Conservation (phyloP, 2,113 vertebrate species). For the Dolichotis patagonum region DNA sequence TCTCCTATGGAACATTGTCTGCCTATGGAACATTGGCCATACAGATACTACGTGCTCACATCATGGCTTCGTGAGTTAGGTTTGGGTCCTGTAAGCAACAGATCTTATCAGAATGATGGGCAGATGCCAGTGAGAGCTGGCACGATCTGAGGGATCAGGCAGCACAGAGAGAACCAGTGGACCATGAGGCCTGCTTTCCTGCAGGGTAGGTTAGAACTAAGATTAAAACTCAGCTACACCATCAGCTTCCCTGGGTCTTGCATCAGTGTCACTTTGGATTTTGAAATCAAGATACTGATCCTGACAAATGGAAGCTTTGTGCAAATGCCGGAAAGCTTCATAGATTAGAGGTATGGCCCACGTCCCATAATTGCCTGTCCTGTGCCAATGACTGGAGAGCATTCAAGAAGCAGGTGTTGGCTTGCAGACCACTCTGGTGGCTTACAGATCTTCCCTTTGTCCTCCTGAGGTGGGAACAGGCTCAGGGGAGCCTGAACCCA, state of each 20-base stretch:
- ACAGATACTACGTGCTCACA: background rate
- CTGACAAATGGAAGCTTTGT: background rate
- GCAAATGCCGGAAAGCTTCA: background rate
- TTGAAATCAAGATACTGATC: background rate
- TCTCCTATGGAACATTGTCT: background rate
- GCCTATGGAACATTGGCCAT: background rate
- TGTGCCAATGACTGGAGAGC: background rate
- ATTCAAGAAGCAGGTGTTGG: fast-evolving
- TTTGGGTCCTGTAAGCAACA: background rate
- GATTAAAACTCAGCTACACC: background rate
- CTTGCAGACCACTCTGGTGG: fast-evolving
- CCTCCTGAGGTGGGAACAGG: background rate
- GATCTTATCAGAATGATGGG: background rate
- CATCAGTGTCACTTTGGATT: background rate
- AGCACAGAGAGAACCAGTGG: fast-evolving
- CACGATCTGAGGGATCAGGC: background rate
- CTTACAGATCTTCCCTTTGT: background rate
- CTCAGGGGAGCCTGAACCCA: background rate
- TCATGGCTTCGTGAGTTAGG: background rate
- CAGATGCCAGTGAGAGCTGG: background rate
- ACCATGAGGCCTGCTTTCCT: background rate
- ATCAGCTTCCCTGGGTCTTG: background rate
- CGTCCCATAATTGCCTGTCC: background rate
- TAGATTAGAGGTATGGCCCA: background rate
- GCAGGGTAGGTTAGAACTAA: background rate